A percentile compares a stretch with the other conserved stretches of the same genome.
These are phyloP conservation scores for Conchocele bisecta DNA, from an alignment of 2,888 invertebrate genomes.

Conservation along the genomic window DNA sequence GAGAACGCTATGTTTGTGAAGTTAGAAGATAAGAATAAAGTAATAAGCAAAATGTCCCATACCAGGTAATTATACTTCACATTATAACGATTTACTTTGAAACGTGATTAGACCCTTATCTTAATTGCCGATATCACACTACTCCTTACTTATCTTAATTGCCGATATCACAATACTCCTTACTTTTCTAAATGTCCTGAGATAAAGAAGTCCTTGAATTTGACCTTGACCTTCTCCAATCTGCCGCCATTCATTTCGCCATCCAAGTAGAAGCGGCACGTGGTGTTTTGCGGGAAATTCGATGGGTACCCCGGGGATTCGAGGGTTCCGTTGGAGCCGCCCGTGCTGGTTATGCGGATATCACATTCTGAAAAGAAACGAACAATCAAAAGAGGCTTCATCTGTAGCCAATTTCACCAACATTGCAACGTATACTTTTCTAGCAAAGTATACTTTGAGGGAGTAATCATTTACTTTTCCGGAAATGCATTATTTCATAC, in stretches of 20 bases:
- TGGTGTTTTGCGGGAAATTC: conserved; percentile 97
- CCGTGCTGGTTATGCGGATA: conserved; percentile 96
- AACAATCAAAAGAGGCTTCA: neutral
- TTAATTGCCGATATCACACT: neutral
- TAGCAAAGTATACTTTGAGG: too few relatives aligned
- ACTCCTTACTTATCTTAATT: too few relatives aligned
- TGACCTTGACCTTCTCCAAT: conserved; percentile 95
- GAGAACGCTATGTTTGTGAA: too few relatives aligned
- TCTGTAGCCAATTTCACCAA: too few relatives aligned
- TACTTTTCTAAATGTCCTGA: conserved; percentile 84
- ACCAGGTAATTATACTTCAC: too few relatives aligned
- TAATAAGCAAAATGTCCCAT: too few relatives aligned
- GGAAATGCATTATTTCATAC: too few relatives aligned
- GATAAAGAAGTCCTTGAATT: conserved; percentile 95
- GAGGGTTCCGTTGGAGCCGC: conserved; percentile 95
- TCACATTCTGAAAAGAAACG: conserved; percentile 90
- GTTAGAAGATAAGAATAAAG: too few relatives aligned
- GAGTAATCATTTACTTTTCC: too few relatives aligned
- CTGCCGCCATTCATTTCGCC: conserved; percentile 97
- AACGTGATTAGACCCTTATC: too few relatives aligned
- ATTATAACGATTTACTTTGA: too few relatives aligned
- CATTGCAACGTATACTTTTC: too few relatives aligned
- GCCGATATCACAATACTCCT: conserved; percentile 39
- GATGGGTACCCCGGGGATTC: conserved; percentile 98
- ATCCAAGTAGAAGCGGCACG: conserved; percentile 98